Evolutionary conservation across 2,113 vertebrate genomes (phyloP).

Genomic region (Anser cygnoides): DNA sequence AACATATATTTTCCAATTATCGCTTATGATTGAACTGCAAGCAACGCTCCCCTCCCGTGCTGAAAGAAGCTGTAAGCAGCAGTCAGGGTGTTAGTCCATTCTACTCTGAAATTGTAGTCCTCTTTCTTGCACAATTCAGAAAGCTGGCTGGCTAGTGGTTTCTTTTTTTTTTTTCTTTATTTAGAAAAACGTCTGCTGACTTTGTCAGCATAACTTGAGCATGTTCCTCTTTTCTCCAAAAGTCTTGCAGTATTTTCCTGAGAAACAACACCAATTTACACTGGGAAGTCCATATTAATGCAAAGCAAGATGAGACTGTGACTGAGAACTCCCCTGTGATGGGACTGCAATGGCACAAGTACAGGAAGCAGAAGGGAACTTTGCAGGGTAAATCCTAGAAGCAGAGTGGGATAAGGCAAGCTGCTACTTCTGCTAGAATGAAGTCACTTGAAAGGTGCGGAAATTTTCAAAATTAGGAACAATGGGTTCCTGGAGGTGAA

Average conservation of each 20-base stretch:
- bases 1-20: conserved; percentile 18
- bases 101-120: neutral
- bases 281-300: neutral
- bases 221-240: conserved; percentile 18
- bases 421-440: neutral
- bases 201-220: neutral
- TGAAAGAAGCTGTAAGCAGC: conserved; percentile 22
- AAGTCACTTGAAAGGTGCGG: neutral
- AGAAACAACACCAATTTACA: neutral
- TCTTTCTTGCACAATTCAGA: neutral
- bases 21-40: neutral
- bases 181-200: neutral
- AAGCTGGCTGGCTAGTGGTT: neutral
- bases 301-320: neutral
- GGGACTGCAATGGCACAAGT: neutral
- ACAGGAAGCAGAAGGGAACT: neutral
- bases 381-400: neutral
- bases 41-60: neutral
- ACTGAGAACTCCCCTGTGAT: neutral
- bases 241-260: neutral
- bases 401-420: neutral
- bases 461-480: neutral
- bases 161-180: neutral
- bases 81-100: neutral
- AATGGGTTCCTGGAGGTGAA: neutral